phyloP scores from a whole-genome alignment of 2,113 vertebrate species.

The Eleginops maclovinus region DNA sequence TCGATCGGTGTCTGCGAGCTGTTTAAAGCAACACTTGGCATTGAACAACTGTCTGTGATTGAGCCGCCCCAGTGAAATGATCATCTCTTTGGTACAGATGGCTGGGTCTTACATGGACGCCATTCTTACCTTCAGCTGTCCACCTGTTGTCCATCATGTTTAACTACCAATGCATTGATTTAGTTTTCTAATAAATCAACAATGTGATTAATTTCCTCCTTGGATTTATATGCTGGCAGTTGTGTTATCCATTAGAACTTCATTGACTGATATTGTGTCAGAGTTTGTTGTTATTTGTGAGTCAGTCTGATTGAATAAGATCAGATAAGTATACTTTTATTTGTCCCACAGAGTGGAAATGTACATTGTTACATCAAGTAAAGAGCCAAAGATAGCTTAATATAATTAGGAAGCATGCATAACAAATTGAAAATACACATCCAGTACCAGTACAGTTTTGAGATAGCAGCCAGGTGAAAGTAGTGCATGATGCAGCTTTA shows the following conservation, averaged over 20 bases:
- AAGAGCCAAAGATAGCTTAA: too few species aligned
- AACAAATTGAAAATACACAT: too few species aligned
- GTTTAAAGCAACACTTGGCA: constrained; percentile 14
- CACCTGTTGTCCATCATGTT: neutral
- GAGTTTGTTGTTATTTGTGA: neutral
- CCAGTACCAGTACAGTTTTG: too few species aligned
- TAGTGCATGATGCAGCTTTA: constrained; percentile 16
- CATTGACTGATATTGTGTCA: neutral
- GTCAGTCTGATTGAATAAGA: neutral
- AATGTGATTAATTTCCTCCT: neutral
- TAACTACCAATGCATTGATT: neutral
- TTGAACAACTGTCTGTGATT: constrained; percentile 15
- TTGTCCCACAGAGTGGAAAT: too few species aligned
- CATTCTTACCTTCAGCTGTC: neutral
- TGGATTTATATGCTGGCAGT: neutral
- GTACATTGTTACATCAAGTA: too few species aligned
- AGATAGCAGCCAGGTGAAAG: too few species aligned
- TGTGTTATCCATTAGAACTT: neutral
- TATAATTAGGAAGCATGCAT: too few species aligned
- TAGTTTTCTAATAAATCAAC: neutral
- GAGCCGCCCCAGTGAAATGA: neutral
- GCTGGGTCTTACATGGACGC: neutral
- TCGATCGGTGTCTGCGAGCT: constrained; percentile 6
- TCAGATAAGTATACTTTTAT: too few species aligned
- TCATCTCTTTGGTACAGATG: neutral